Base-by-base conservation (phyloP, 2,113 vertebrate species). In the Carassius auratus region DNA sequence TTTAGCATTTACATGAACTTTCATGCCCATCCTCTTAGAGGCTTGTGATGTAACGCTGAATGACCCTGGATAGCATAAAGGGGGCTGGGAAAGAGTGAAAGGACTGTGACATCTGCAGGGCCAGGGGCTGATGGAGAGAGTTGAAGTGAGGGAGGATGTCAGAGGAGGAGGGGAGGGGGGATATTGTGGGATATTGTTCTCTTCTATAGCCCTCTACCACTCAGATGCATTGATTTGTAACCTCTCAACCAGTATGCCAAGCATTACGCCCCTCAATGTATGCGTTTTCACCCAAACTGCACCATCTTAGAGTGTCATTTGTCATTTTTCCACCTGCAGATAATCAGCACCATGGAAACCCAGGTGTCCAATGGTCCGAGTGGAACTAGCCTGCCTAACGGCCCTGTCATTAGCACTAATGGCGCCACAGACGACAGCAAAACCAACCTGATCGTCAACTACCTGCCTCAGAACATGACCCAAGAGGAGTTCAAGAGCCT, bases 311-410 rank as follows among this genome's bases (percentile, higher is more conserved):
- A 38, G 19, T 85, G 89, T 91, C 90, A 91, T 85, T 75, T 19
- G 36, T 36, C 1, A 48, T 30, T 52, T 90, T 95, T 95, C 93
- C 90, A 95, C 93, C 95, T 96, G 95, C 97, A 98, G 97, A 98
- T 98, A 97, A 97, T 98, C 93, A 98, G 97, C 96, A 97, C 97
- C 93, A 97, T 97, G 97, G 97, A 98, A 96, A 97, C 97, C 92
- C 97, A 98, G 95, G 97, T 97, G 95, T 96, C 96, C 94, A 97
- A 97, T 83, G 95, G 96, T 93, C 96, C 97, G 81, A 96, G 97
- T 42, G 96, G 95, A 94, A 96, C 96, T 94, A 91, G 95, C 93
- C 91, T 97, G 92, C 96, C 96, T 81, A 98, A 97, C 0, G 97
- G 97, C 93, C 96, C 96, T 21, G 95, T 97, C 90, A 96, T 97